phyloP scores from a whole-genome alignment of 1,140 invertebrate species.

The Zaprionus davidi region DNA sequence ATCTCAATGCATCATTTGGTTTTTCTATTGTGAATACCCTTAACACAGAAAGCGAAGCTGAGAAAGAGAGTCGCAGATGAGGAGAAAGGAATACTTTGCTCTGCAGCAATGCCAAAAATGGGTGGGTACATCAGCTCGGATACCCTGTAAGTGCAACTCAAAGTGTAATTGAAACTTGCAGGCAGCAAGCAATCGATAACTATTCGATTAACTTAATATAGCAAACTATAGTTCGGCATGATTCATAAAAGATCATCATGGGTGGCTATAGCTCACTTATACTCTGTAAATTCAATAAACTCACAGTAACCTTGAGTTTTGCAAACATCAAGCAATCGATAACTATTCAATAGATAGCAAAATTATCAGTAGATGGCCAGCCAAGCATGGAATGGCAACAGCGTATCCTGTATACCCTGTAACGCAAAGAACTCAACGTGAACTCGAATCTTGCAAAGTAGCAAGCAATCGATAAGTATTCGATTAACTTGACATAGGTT shows the following conservation, averaged over 20 bases:
- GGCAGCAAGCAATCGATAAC: not conserved
- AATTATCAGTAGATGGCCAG: no score
- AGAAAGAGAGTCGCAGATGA: not conserved
- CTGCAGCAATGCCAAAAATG: not conserved
- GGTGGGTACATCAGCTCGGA: not conserved
- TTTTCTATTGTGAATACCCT: slow-evolving; percentile 15
- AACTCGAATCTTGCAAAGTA: no score
- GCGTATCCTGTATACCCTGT: no score
- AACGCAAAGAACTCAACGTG: no score
- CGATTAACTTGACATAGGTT: no score
- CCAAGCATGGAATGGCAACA: no score
- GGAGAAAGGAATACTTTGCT: not conserved
- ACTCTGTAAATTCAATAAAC: not conserved
- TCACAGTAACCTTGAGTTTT: not conserved
- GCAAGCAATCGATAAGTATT: no score
- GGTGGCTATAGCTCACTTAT: not conserved
- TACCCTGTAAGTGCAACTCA: not conserved
- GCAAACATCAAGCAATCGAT: no score
- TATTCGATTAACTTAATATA: not conserved
- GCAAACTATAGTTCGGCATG: no score
- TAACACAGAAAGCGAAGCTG: slow-evolving; percentile 2
- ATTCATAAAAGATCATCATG: no score
- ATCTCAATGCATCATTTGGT: slow-evolving; percentile 25
- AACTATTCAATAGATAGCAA: no score
- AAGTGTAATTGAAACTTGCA: not conserved